A percentile compares a stretch with the other conserved stretches of the same genome.
Evolutionary conservation across 2,888 invertebrate species (phyloP).

Genomic region (Dryomyza anilis): DNA sequence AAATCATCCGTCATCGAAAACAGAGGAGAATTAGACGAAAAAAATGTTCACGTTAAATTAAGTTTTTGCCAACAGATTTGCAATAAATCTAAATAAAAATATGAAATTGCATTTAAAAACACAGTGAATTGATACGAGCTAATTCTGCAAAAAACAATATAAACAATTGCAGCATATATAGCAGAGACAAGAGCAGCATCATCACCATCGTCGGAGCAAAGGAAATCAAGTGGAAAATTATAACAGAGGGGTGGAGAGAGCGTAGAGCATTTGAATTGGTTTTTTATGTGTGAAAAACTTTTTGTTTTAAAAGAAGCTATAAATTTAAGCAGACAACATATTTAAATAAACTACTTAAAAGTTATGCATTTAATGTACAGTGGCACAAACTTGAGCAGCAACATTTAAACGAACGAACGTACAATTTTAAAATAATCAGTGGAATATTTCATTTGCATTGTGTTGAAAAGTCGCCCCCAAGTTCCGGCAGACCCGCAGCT

Average conservation of each 20-base stretch:
- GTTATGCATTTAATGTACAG: not conserved
- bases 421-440: not conserved
- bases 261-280: not conserved
- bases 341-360: not conserved
- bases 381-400: not conserved
- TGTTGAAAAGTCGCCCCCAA: too few species aligned
- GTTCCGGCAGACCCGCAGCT: too few species aligned
- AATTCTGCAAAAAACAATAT: too few species aligned
- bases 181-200: too few species aligned
- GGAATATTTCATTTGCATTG: not conserved
- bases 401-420: not conserved
- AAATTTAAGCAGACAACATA: not conserved
- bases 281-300: not conserved
- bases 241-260: not conserved
- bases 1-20: conserved; percentile 15
- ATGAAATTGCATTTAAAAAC: too few species aligned
- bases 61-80: conserved; percentile 1
- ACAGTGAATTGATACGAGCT: too few species aligned
- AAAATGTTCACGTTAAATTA: conserved; percentile 21
- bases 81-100: too few species aligned
- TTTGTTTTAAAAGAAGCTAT: not conserved
- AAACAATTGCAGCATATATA: too few species aligned
- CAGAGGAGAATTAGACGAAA: not conserved
- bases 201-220: not conserved
- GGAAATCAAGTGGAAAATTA: conserved; percentile 24